Evolutionary conservation across 2,888 invertebrate species (phyloP), one percentile per base, ranked within the genome.

Genomic region (Dastarcus helophoroides): DNA sequence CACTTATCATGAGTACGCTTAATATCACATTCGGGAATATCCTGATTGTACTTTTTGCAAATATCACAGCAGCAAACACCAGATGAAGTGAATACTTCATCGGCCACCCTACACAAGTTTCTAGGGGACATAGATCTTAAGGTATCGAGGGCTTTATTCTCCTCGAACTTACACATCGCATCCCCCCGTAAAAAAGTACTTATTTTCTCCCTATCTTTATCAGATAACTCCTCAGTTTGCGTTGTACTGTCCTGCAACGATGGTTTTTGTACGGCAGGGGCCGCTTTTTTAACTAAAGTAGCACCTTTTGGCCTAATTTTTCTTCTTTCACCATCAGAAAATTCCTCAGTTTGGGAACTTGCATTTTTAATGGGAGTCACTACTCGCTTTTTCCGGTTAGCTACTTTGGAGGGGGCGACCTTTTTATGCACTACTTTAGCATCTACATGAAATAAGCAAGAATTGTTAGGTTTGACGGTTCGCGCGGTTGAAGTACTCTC

Each of bases 71-170:
- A 38, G 38, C 58, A 57, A 26, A 36, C 33, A 32, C 30, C 27
- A 17, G 38, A 35, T n/a, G 41, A 37, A 3, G 25, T 16, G 29
- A 46, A 49, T 10, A 44, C 49, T 35, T 41, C 38, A 32, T 51
- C 47, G 7, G 55, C 53, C 14, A 47, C 58, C 36, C 56, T 52
- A 35, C 46, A 53, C 12, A 58, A 41, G 33, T 57, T 54, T 14
- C 53, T 47, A 10, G 58, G 59, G 21, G 67, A 63, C 38, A 59
- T 54, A 3, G 56, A 53, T 32, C 57, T 49, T 12, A 66, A 50
- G 5, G 57, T 59, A 33, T 63, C 53, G 21, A 68, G 43, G 4
- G 62, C 62, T 42, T 54, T 45, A 28, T 50, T 47, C 39, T 67
- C 61, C 22, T 66, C 62, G 13, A 43, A 43, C 32, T 39, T 44